Evolutionary conservation across 2,888 invertebrate genomes (phyloP), one percentile per base, ranked within the genome.

Genomic region (Piscicola geometra): DNA sequence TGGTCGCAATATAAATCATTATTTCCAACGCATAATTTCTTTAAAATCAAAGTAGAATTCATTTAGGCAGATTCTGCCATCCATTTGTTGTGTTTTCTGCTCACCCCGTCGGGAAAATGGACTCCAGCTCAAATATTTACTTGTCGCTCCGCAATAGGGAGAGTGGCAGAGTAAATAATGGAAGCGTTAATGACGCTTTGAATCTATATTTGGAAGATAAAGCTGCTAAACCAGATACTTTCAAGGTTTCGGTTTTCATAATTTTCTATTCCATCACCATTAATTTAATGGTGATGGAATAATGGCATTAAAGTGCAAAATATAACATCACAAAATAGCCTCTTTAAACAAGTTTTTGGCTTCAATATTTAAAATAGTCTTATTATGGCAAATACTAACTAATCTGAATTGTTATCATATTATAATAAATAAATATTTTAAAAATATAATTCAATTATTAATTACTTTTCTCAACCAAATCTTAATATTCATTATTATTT

Each of bases 181-280:
- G n/a, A 25, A 18, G 15, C 3, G n/a, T 3, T 25, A 56, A 56
- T 25, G 25, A n/a, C 9, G 60, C 5, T 56, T 56, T 56, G 25
- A n/a, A 25, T n/a, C 5, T 56, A 5, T 56, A 56, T 56, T n/a
- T 56, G n/a, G 80, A 80, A 73, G 79, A 80, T 32, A 80, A 79
- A 67, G 79, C 80, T 12, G 77, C 80, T 9, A 56, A 79, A 35
- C 80, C 79, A 18, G 77, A 74, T 47, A 77, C 78, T 32, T 80
- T 79, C 67, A 77, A 78, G 78, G 79, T 79, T 56, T 25, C 5
- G 60, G 21, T 15, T 56, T n/a, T n/a, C n/a, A n/a, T n/a, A n/a
- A n/a, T n/a, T n/a, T n/a, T n/a, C n/a, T n/a, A n/a, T n/a, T n/a
- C n/a, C n/a, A n/a, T n/a, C n/a, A n/a, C n/a, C n/a, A n/a, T n/a